A percentile compares a stretch with the other conserved stretches of the same genome.
Evolutionary conservation across 1,140 invertebrate genomes (phyloP).

Genomic region (Megalonaias nervosa): DNA sequence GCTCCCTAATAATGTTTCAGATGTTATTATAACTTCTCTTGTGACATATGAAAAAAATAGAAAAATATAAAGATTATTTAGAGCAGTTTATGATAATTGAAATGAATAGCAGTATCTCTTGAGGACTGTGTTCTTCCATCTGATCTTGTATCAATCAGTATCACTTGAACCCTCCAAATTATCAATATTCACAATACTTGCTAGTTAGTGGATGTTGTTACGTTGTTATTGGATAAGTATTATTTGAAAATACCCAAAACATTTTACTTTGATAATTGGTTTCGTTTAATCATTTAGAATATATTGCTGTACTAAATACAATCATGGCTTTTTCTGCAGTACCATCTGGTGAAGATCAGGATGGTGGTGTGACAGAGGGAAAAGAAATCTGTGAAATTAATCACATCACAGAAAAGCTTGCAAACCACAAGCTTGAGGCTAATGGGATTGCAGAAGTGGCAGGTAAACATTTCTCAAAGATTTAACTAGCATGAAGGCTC

Average conservation of each 20-base stretch:
- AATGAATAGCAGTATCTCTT: too few relatives aligned
- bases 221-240: neutral
- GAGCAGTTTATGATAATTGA: too few relatives aligned
- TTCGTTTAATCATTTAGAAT: constrained; percentile 11
- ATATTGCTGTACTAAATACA: neutral
- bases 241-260: neutral
- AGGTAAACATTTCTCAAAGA: constrained; percentile 32
- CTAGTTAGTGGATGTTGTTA: too few relatives aligned
- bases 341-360: constrained; percentile 22
- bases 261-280: neutral
- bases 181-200: too few relatives aligned
- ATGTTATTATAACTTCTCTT: too few relatives aligned
- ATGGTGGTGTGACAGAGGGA: constrained; percentile 25
- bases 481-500: neutral
- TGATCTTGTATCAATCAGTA: too few relatives aligned
- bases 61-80: too few relatives aligned
- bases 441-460: constrained; percentile 38
- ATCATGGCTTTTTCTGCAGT: constrained; percentile 26
- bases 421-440: constrained; percentile 41
- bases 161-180: too few relatives aligned
- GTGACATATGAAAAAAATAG: too few relatives aligned
- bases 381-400: constrained; percentile 46
- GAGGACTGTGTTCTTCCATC: too few relatives aligned
- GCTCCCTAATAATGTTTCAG: too few relatives aligned
- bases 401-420: constrained; percentile 45